Evolutionary conservation across 2,113 vertebrate species (phyloP).

Genomic region (Nothocercus julius): DNA sequence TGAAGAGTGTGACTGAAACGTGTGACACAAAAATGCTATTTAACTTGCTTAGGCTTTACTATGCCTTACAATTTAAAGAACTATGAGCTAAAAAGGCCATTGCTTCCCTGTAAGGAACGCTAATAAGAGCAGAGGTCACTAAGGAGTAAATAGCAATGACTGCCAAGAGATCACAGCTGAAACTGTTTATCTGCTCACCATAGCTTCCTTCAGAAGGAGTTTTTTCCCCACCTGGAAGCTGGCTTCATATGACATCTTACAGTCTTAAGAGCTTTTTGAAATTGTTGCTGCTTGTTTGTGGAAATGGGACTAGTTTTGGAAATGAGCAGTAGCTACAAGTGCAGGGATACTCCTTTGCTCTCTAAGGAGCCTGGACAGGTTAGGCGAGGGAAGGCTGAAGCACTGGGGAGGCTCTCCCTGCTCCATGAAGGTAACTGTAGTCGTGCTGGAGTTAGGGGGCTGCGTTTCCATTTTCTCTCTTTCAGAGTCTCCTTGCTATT

Average conservation of each 20-base stretch:
- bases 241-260: background rate
- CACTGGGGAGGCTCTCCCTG: background rate
- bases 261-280: background rate
- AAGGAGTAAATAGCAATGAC: too few relatives aligned
- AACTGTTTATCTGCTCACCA: too few relatives aligned
- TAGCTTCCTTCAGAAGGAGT: background rate
- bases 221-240: background rate
- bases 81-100: too few relatives aligned
- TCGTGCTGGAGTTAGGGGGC: background rate
- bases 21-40: background rate
- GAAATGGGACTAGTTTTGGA: background rate
- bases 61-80: background rate
- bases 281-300: background rate
- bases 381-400: background rate
- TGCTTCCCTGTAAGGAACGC: too few relatives aligned
- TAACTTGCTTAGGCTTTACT: background rate
- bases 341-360: background rate
- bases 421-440: background rate
- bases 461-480: background rate
- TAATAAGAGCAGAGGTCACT: too few relatives aligned
- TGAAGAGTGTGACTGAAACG: background rate
- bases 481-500: background rate
- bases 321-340: background rate
- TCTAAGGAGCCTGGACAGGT: background rate
- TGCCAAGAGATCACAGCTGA: too few relatives aligned